Evolutionary conservation across 2,888 invertebrate species (phyloP), one percentile per base, ranked within the genome.

Genomic region (Lasioglossum morio): DNA sequence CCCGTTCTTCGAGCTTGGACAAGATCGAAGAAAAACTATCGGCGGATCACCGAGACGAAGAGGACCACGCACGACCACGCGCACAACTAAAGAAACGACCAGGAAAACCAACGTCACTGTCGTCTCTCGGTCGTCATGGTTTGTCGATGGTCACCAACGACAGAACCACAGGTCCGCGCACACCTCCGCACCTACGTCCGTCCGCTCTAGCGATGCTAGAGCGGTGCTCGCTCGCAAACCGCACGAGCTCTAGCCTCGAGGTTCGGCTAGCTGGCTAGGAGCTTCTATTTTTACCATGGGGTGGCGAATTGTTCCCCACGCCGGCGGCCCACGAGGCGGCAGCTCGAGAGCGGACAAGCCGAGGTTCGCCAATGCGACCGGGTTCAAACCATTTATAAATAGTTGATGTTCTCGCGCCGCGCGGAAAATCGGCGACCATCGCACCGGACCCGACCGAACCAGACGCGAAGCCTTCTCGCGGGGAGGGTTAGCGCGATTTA

Each of bases 211-310:
- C 91, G 77, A 70, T 66, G 85, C 88, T 91, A 87, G 88, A 87
- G 82, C 85, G 89, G 81, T 83, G 63, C 73, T 73, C 73, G 84
- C 84, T 85, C 86, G 79, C 85, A 30, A 63, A 63, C 63, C 63
- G 87, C 57, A 79, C 81, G 77, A 84, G 87, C 86, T 89, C 89
- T 87, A 91, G 88, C 84, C 88, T 83, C 87, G 86, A 91, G 91
- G 85, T 91, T 92, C 79, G 92, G 93, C 94, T 94, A 92, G 94
- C 93, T 93, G 89, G 92, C 93, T 93, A 90, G 93, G 92, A 93
- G 93, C 92, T 92, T 94, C 95, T 95, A 95, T 95, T 95, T 95
- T 94, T 95, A 95, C 89, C 94, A 94, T 94, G 94, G 94, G 94
- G 94, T 94, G 92, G 92, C 91, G 93, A 93, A 95, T 95, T 94